Evolutionary conservation across 64 coral and sea anemone species (phyloP).

Genomic region (Montipora sp.): DNA sequence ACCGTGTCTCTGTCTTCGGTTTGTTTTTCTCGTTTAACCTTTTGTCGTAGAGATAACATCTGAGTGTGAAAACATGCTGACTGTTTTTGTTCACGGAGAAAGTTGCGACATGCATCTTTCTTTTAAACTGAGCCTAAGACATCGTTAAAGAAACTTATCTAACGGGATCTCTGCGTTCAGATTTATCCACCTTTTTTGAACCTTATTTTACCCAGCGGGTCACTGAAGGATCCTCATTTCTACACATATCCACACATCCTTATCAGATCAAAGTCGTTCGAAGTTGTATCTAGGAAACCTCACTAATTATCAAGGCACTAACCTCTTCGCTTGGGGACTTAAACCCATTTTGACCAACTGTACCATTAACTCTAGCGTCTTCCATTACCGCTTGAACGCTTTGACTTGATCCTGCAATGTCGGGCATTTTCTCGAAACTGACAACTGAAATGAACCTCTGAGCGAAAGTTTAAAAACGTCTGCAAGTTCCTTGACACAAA

Average conservation of each 20-base stretch:
- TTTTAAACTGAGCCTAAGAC: neutral
- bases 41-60: neutral
- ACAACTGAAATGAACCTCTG: constrained; percentile 2
- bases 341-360: neutral
- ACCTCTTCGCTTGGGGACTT: constrained; percentile 18
- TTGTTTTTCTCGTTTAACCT: too few relatives aligned
- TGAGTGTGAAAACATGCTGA: neutral
- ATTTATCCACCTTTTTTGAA: too few relatives aligned
- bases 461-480: neutral
- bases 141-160: too few relatives aligned
- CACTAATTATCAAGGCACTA: neutral
- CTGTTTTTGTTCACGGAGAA: neutral
- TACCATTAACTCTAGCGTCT: neutral
- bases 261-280: neutral
- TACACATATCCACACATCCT: neutral
- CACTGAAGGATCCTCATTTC: neutral
- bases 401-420: constrained; percentile 36
- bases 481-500: neutral
- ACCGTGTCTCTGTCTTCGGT: neutral
- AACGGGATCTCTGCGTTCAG: too few relatives aligned
- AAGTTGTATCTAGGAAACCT: neutral
- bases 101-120: neutral
- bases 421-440: constrained; percentile 29
- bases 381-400: neutral
- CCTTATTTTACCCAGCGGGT: too few relatives aligned